These are phyloP conservation scores for Bombus breviceps DNA, from an alignment of 1,140 invertebrate genomes.

Conservation along the genomic window DNA sequence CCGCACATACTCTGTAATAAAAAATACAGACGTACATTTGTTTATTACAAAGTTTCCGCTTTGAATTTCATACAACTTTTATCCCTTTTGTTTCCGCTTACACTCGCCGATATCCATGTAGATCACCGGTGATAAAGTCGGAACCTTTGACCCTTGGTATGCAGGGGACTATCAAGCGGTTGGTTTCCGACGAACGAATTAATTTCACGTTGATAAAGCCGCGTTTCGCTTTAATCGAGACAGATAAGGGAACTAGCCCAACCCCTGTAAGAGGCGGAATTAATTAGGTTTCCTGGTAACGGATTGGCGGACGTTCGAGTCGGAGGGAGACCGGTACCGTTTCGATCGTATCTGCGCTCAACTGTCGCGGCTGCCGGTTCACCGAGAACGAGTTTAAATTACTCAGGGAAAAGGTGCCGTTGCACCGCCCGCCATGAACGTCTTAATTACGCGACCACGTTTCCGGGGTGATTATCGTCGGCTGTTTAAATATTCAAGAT, in stretches of 20 bases:
- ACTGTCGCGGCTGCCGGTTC: constrained; percentile 57
- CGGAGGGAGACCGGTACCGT: constrained; percentile 55
- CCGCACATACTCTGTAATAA: neutral
- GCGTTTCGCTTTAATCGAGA: constrained; percentile 60
- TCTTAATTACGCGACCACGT: constrained; percentile 61
- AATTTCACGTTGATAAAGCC: constrained; percentile 58
- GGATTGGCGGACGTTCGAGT: constrained; percentile 57
- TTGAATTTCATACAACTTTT: neutral
- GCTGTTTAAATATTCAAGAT: neutral
- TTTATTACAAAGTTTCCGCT: too few relatives aligned
- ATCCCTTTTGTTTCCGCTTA: neutral
- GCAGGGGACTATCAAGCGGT: neutral
- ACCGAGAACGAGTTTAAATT: constrained; percentile 59
- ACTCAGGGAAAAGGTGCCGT: constrained; percentile 21
- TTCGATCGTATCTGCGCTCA: constrained; percentile 63
- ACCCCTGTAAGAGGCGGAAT: constrained; percentile 62
- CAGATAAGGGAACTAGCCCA: constrained; percentile 52
- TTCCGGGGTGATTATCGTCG: constrained; percentile 23
- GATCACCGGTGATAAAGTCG: neutral
- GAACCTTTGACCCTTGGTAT: neutral
- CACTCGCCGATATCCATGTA: neutral
- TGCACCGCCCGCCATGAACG: constrained; percentile 41
- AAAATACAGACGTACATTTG: neutral
- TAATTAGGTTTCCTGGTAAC: constrained; percentile 57
- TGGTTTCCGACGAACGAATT: constrained; percentile 39